Base-by-base conservation (phyloP, 2,888 invertebrate species). In the Nemotelus pantherinus region DNA sequence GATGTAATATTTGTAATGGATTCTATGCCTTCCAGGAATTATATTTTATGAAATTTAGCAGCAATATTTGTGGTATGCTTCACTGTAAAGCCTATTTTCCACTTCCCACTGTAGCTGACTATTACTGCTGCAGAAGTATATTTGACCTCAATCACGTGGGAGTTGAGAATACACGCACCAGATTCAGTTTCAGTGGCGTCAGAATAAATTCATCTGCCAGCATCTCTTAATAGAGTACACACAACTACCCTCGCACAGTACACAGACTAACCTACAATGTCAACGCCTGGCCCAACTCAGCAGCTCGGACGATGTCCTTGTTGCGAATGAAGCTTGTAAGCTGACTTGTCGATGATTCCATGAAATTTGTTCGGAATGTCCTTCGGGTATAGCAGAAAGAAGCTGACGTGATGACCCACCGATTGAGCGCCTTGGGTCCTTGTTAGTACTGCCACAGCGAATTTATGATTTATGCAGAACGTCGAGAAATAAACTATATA, bases 131-230 rank as follows among this genome's bases (percentile, higher is more conserved):
- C 9, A 53, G 47, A 43, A 41, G 7, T 70, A 70, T 53, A 53
- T 70, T 53, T 70, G 43, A 43, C 50, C 48, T 41, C 70, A 53
- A 55, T 55, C 70, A 55, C 43, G 70, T 70, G 70, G 70, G 70
- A 70, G 70, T 70, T 41, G 39, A 55, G 5, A 70, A 10, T 45
- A 57, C 58, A 47, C 43, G 41, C 41, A 25, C 25, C 25, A 41
- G 72, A 72, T 72, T 47, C 45, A 58, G 72, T 72, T 72, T 57
- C 60, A 58, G 6, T 47, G 72, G 72, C 72, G 72, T 58, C 72
- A 58, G 47, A 72, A 57, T 57, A 57, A 25, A 57, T 55, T 45
- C 58, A 68, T 53, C 68, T 4, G 2, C 68, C 68, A 65, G 0
- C 65, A 48, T 68, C 39, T 41, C 39, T 45, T n/a, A 65, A 47